Conservation (phyloP, 2,797 vertebrate species). For the Acanthurus tractus region DNA sequence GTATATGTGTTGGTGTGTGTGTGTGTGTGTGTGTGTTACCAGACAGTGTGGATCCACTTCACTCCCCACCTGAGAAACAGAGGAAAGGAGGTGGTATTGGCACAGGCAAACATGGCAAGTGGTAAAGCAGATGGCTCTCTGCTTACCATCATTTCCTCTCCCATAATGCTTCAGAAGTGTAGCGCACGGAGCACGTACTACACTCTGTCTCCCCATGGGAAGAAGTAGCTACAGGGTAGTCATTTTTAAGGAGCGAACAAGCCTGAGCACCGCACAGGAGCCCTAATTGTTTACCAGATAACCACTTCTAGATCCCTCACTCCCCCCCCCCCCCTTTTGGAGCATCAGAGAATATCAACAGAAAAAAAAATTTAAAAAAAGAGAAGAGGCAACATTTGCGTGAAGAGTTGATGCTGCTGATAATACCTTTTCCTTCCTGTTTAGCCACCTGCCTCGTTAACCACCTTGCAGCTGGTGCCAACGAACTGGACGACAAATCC, state of each 20-base stretch:
- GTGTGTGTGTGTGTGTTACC: conserved; percentile 32
- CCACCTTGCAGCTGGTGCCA: conserved; percentile 75
- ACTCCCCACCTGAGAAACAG: conserved; percentile 77
- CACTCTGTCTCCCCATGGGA: conserved; percentile 64
- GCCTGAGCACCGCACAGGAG: conserved; percentile 44
- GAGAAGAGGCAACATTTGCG: conserved; percentile 25
- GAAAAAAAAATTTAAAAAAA: too few species aligned
- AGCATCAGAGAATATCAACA: conserved; percentile 44
- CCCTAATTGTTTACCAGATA: conserved; percentile 78
- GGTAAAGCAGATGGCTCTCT: conserved; percentile 86
- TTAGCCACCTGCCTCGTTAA: conserved; percentile 82
- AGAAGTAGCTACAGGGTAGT: conserved; percentile 69
- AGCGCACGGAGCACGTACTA: conserved; percentile 54
- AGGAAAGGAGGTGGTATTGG: conserved; percentile 71
- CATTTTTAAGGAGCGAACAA: conserved; percentile 71
- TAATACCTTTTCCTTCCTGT: conserved; percentile 66
- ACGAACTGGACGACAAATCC: conserved; percentile 74
- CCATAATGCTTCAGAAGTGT: conserved; percentile 78
- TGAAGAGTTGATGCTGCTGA: conserved; percentile 43
- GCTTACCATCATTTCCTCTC: conserved; percentile 82
- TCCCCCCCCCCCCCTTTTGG: conserved; percentile 19
- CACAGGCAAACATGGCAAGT: conserved; percentile 77
- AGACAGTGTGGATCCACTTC: conserved; percentile 60
- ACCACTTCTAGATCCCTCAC: conserved; percentile 21
- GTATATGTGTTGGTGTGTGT: conserved; percentile 15